Conservation (phyloP, 2,888 invertebrate genomes). For the Dilophus febrilis region DNA sequence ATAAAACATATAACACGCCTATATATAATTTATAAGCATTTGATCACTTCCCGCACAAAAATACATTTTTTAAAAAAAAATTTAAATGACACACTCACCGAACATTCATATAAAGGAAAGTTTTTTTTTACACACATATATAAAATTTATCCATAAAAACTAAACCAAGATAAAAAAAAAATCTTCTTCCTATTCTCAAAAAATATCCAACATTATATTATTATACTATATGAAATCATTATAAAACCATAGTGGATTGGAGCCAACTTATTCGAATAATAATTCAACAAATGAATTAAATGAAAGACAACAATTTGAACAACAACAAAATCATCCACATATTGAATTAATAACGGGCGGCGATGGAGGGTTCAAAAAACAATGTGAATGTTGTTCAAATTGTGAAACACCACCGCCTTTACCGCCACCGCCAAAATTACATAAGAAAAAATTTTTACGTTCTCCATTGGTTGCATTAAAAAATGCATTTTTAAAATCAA, state of each 20-base stretch:
- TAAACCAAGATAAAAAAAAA: too few species aligned
- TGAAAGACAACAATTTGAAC: constrained; percentile 15
- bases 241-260: constrained; percentile 31
- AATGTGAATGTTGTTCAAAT: constrained; percentile 7
- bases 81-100: not conserved
- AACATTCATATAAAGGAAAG: too few species aligned
- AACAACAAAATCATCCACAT: not conserved
- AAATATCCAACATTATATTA: too few species aligned
- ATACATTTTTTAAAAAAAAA: not conserved
- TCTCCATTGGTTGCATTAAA: constrained; percentile 27
- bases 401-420: constrained; percentile 18
- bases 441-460: constrained; percentile 28
- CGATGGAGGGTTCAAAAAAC: constrained; percentile 1
- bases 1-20: constrained; percentile 10
- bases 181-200: too few species aligned
- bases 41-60: too few species aligned
- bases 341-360: not conserved
- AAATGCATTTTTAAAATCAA: constrained; percentile 27
- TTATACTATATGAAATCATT: too few species aligned
- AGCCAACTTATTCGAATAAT: constrained; percentile 19
- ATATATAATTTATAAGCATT: too few species aligned
- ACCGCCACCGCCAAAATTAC: constrained; percentile 23
- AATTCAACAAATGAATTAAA: constrained; percentile 1
- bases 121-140: too few species aligned
- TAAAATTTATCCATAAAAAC: too few species aligned